Evolutionary conservation across 2,888 invertebrate genomes (phyloP), one percentile per base, ranked within the genome.

Genomic region (Megamerina dolium): DNA sequence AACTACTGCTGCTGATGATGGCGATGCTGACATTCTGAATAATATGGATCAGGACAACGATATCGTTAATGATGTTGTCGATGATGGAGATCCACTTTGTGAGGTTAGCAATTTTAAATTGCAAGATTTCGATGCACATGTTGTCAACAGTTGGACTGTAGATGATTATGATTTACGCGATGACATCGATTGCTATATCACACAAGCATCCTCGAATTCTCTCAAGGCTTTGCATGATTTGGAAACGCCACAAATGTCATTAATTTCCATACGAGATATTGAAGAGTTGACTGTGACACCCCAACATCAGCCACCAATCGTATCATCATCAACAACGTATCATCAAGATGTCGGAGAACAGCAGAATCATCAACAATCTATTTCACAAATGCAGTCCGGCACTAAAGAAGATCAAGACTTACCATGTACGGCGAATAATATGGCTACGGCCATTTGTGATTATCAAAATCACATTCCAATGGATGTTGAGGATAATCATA

Each of bases 101-200:
- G 53, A 49, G 2, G 46, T 41, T 18, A 48, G 52, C 19, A 23
- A 35, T 18, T 51, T 52, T 20, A 54, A 54, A 47, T 45, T 54
- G 17, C 52, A 54, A 20, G 54, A 54, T 29, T 47, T 52, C 17
- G 50, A 46, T 17, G 40, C 49, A 16, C 52, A 54, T 47, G 46
- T 48, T 43, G 45, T 41, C 23, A 45, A 50, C 20, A 43, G 44
- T 43, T 51, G 61, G 59, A 46, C 61, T 10, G n/a, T n/a, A n/a
- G 55, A 57, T 9, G 60, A 60, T n/a, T 59, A 52, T 56, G 58
- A 63, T 31, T 37, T 65, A 30, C 61, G 57, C 1, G 62, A 64
- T 3, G 60, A 60, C 41, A 53, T 65, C 5, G 61, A 61, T 20
- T 54, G 57, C 29, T 62, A 63, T 51, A 62, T 60, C 36, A 60